Percentiles rank a stretch among this genome's conserved stretches.
phyloP scores from a whole-genome alignment of 2,888 invertebrate genomes.

The Gonocerus acuteangulatus region DNA sequence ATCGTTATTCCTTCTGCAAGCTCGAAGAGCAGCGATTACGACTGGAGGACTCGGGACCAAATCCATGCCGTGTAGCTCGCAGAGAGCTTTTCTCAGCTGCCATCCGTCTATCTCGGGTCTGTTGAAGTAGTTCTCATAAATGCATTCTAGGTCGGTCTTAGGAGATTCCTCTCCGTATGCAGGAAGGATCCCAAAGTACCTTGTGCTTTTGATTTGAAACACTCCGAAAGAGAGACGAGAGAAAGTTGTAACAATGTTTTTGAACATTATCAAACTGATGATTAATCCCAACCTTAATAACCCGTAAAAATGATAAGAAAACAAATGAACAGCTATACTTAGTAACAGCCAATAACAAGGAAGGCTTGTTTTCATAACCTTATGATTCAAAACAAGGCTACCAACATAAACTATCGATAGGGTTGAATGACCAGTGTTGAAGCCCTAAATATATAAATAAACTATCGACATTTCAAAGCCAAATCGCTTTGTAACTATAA shows the following conservation, averaged over 20 bases:
- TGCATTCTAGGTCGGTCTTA: constrained; percentile 57
- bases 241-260: background rate
- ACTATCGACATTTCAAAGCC: no score
- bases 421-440: no score
- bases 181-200: background rate
- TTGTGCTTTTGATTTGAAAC: background rate
- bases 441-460: no score
- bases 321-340: no score
- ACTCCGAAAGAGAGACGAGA: background rate
- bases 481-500: no score
- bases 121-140: constrained; percentile 74
- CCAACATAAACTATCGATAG: no score
- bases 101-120: constrained; percentile 83
- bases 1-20: constrained; percentile 89
- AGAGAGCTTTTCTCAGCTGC: constrained; percentile 87
- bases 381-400: no score
- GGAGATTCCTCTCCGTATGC: background rate
- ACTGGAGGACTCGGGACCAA: constrained; percentile 85
- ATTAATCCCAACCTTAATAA: no score
- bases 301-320: no score
- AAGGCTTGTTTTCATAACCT: no score
- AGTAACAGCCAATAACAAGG: no score
- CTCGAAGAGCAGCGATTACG: constrained; percentile 73
- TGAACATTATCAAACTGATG: background rate
- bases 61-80: constrained; percentile 71